A percentile compares a stretch with the other conserved stretches of the same genome.
Conservation (phyloP, 2,797 vertebrate species). For the Halcyon chelicuti region DNA sequence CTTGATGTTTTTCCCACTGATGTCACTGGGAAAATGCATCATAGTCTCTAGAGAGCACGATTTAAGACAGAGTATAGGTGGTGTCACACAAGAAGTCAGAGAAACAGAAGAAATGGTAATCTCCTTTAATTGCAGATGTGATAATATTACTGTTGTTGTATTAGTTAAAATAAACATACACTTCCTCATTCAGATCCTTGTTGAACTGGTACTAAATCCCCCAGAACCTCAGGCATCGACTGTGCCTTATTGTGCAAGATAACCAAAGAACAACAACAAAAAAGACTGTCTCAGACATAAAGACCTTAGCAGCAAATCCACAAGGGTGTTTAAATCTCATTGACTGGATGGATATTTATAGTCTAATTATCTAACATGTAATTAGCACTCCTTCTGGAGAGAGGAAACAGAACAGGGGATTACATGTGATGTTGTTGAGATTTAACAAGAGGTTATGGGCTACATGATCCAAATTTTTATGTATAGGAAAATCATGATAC, state of each 20-base stretch:
- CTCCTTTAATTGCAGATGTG: background rate
- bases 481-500: background rate
- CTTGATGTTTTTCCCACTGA: background rate
- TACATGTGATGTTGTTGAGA: background rate
- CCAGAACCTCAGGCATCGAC: accelerated
- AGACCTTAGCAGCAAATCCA: background rate
- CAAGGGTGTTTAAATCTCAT: background rate
- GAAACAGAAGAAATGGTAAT: background rate
- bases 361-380: background rate
- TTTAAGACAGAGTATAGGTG: background rate
- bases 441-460: background rate
- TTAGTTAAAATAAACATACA: background rate
- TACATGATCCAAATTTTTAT: background rate
- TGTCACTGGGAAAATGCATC: background rate
- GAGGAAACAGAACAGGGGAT: background rate
- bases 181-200: background rate
- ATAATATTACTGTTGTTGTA: background rate
- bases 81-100: background rate
- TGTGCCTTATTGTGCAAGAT: background rate
- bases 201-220: background rate
- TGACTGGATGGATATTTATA: background rate
- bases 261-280: background rate
- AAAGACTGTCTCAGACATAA: background rate
- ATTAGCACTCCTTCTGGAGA: slow-evolving; percentile 1
- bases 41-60: background rate